These are phyloP conservation scores for Xanthia togata DNA, from an alignment of 2,888 invertebrate species.

Conservation along the genomic window DNA sequence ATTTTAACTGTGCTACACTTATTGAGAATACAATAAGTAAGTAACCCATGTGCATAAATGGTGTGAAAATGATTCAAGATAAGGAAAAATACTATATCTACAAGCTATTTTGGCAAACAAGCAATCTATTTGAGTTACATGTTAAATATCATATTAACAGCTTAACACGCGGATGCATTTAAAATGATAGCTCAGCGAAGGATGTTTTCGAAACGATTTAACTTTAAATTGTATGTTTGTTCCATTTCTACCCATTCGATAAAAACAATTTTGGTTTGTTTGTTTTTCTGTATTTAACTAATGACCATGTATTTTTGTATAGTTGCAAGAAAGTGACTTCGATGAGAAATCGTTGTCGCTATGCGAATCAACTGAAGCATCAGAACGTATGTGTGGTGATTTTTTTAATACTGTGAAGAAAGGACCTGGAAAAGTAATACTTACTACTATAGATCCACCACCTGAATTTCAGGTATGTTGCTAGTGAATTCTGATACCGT, in stretches of 20 bases:
- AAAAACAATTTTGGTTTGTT: neutral
- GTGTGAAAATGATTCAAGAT: neutral
- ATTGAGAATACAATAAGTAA: neutral
- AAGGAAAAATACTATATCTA: no score
- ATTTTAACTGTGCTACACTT: neutral
- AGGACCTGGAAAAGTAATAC: slow-evolving; percentile 92
- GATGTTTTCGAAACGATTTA: neutral
- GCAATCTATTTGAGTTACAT: neutral
- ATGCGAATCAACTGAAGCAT: slow-evolving; percentile 94
- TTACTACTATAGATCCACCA: slow-evolving; percentile 94
- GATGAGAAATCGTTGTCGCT: slow-evolving; percentile 94
- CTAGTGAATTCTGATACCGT: neutral
- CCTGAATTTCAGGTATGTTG: slow-evolving; percentile 94
- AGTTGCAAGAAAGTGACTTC: slow-evolving; percentile 95
- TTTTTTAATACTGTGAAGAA: slow-evolving; percentile 96
- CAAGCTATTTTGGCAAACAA: neutral
- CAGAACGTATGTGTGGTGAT: slow-evolving; percentile 94
- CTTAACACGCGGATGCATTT: neutral
- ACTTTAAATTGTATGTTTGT: neutral
- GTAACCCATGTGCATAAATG: neutral
- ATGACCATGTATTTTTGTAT: slow-evolving; percentile 10
- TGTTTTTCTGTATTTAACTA: neutral
- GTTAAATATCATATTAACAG: neutral
- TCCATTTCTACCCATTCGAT: neutral
- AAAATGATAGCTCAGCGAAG: slow-evolving; percentile 16